Conservation (phyloP, 2,888 invertebrate species). For the Agrochola circellaris region DNA sequence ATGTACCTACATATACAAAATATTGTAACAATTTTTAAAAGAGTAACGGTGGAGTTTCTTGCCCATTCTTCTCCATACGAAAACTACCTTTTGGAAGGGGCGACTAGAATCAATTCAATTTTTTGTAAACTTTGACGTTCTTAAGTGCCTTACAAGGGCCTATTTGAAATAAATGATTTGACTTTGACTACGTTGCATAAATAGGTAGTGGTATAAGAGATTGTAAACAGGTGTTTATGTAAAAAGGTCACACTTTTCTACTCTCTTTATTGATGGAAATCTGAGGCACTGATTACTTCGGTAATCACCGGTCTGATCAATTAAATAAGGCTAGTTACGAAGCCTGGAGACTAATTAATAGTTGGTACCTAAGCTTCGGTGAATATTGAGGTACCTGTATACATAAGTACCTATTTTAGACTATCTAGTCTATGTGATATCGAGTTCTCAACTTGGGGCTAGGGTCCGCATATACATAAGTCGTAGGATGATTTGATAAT, state of each 20-base stretch:
- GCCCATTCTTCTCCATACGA: too few species aligned
- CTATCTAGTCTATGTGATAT: too few species aligned
- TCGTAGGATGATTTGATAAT: too few species aligned
- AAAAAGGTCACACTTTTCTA: background rate
- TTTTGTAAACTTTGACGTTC: too few species aligned
- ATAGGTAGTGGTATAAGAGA: background rate
- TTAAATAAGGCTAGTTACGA: background rate
- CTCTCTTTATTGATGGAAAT: background rate
- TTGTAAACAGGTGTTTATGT: background rate
- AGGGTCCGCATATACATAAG: background rate
- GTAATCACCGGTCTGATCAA: conserved; percentile 1
- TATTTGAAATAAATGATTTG: too few species aligned
- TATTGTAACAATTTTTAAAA: too few species aligned
- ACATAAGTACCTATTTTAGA: too few species aligned
- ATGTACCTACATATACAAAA: too few species aligned
- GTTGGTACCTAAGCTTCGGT: background rate
- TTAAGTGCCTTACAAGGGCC: too few species aligned
- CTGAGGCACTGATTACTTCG: conserved; percentile 8
- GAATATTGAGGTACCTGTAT: background rate
- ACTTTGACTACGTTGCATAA: background rate
- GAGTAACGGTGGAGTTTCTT: too few species aligned
- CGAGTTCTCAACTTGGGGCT: background rate
- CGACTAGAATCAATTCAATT: too few species aligned
- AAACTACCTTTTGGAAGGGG: too few species aligned
- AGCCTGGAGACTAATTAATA: conserved; percentile 12